Evolutionary conservation across 2,797 vertebrate species (phyloP).

Genomic region (Heteromormyrus szaboi): DNA sequence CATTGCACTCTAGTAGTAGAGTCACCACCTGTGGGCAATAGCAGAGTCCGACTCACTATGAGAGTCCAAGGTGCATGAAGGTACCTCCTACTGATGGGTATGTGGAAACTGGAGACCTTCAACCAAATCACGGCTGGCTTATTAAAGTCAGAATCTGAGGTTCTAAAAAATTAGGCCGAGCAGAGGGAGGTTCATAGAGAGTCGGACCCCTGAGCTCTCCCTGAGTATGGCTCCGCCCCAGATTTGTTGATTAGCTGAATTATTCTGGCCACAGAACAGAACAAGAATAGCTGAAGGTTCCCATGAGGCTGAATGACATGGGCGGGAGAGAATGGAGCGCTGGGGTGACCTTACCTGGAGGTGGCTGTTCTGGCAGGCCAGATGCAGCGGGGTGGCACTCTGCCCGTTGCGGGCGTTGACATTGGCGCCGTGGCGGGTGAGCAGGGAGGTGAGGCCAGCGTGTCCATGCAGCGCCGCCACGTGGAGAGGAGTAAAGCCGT

Average conservation of each 20-base stretch:
- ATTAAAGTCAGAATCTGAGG: background rate
- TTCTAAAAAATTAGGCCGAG: background rate
- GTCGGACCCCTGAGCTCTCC: background rate
- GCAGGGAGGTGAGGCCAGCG: slow-evolving; percentile 56
- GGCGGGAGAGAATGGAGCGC: background rate
- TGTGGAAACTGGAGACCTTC: background rate
- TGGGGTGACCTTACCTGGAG: slow-evolving; percentile 59
- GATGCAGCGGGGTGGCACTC: slow-evolving; percentile 77
- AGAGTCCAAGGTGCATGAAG: background rate
- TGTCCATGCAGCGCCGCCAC: slow-evolving; percentile 79
- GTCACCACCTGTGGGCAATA: slow-evolving; percentile 68
- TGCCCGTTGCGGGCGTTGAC: slow-evolving; percentile 63
- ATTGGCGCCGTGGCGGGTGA: slow-evolving; percentile 73
- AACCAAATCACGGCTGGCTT: background rate
- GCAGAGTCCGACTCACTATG: background rate
- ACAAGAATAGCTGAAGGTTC: background rate
- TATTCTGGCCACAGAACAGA: background rate
- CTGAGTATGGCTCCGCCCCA: background rate
- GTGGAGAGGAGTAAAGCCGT: slow-evolving; percentile 76
- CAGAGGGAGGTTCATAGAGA: background rate
- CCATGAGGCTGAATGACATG: background rate
- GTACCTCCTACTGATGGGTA: background rate
- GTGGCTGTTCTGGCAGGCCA: slow-evolving; percentile 83
- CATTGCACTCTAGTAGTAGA: slow-evolving; percentile 72
- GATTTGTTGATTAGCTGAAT: background rate